Conservation (phyloP, 2,888 invertebrate species). For the Eilema depressum region DNA sequence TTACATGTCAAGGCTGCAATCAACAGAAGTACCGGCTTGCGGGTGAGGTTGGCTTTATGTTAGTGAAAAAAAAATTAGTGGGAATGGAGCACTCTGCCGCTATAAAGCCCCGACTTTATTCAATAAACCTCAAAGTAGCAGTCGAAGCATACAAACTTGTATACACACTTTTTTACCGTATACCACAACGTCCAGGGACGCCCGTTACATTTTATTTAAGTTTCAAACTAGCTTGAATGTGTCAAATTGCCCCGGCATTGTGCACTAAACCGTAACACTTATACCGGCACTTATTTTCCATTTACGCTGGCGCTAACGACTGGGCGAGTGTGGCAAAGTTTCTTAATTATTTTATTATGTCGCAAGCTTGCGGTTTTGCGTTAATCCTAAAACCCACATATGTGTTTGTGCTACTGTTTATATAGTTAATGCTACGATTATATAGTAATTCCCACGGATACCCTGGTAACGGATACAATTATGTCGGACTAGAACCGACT, state of each 20-base stretch:
- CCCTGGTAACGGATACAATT: too few relatives aligned
- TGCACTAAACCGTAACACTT: constrained; percentile 53
- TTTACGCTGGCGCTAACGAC: constrained; percentile 42
- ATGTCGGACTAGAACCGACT: too few relatives aligned
- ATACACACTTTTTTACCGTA: constrained; percentile 29
- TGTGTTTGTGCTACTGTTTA: too few relatives aligned
- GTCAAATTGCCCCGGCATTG: constrained; percentile 53
- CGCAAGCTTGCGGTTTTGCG: not conserved
- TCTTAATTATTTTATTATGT: constrained; percentile 6
- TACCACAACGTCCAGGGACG: constrained; percentile 33
- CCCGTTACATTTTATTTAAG: constrained; percentile 68
- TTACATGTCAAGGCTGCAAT: too few relatives aligned
- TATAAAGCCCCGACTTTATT: too few relatives aligned
- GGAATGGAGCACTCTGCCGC: too few relatives aligned
- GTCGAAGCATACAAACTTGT: not conserved
- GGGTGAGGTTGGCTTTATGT: too few relatives aligned
- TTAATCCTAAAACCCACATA: not conserved
- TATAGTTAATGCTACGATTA: too few relatives aligned
- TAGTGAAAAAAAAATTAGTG: too few relatives aligned
- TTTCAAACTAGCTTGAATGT: constrained; percentile 64
- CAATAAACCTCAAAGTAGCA: too few relatives aligned
- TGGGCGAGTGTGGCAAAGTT: constrained; percentile 18
- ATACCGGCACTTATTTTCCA: constrained; percentile 57
- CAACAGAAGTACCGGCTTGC: too few relatives aligned
- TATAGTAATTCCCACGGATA: too few relatives aligned